phyloP scores from a whole-genome alignment of 2,888 invertebrate genomes.

The Papilio gigon region DNA sequence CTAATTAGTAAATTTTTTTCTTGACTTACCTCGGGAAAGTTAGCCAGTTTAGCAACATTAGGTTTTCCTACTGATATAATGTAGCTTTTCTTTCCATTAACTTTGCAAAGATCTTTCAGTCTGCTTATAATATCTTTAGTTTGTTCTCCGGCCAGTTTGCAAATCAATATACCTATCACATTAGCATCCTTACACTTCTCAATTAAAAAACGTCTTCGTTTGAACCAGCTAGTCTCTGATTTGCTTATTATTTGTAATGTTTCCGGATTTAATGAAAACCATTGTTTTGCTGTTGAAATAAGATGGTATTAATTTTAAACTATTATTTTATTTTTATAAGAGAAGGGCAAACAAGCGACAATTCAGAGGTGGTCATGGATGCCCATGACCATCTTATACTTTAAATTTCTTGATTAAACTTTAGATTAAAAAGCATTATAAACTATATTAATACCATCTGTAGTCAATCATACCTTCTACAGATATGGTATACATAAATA shows the following conservation, averaged over 20 bases:
- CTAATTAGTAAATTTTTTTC: neutral
- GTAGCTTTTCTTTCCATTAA: constrained; percentile 93
- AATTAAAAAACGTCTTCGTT: constrained; percentile 90
- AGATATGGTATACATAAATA: constrained; percentile 84
- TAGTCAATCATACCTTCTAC: too few species aligned
- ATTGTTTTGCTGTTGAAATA: constrained; percentile 74
- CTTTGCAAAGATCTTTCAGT: constrained; percentile 87
- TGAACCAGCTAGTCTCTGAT: constrained; percentile 83
- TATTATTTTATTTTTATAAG: too few species aligned
- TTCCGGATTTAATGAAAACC: constrained; percentile 82
- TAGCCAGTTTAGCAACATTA: constrained; percentile 96
- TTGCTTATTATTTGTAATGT: constrained; percentile 65
- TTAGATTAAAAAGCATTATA: too few species aligned
- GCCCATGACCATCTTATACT: too few species aligned
- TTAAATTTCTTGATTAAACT: too few species aligned
- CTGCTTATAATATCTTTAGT: constrained; percentile 89
- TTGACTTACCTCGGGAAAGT: constrained; percentile 90
- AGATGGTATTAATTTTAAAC: neutral
- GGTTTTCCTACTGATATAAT: constrained; percentile 97
- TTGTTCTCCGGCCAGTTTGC: constrained; percentile 92
- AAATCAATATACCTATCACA: constrained; percentile 94
- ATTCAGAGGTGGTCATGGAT: too few species aligned
- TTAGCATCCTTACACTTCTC: constrained; percentile 96
- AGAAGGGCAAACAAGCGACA: too few species aligned
- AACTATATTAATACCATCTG: too few species aligned